Conservation (phyloP, 2,113 vertebrate species). For the Semnornis frantzii region DNA sequence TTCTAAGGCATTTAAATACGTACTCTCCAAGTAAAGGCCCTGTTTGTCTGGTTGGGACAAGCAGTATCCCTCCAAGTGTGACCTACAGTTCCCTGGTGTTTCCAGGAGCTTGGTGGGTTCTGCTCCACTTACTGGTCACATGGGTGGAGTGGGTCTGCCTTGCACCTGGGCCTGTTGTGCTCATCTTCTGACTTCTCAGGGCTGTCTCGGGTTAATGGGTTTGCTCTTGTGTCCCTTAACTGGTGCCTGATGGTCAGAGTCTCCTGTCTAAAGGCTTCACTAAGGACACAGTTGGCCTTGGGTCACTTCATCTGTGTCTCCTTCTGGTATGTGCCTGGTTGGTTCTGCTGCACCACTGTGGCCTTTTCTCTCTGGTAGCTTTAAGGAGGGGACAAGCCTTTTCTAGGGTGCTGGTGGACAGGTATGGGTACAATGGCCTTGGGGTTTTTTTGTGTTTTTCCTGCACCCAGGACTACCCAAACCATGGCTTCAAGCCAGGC, state of each 20-base stretch:
- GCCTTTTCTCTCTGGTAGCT: not conserved
- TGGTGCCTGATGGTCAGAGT: not conserved
- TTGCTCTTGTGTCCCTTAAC: not conserved
- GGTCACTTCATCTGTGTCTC: not conserved
- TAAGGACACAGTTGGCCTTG: not conserved
- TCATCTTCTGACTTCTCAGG: not conserved
- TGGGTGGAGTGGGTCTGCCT: not conserved
- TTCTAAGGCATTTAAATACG: not conserved
- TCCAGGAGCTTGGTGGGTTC: not conserved
- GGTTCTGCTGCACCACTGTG: not conserved
- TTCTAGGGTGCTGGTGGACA: not conserved
- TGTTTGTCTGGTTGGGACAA: not conserved
- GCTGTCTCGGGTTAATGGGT: not conserved
- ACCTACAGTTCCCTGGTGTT: not conserved
- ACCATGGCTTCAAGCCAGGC: slow-evolving; percentile 86
- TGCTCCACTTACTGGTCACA: not conserved
- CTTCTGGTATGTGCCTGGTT: rapidly evolving
- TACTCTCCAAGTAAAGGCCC: not conserved
- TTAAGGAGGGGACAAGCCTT: not conserved
- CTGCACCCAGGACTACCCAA: slow-evolving; percentile 84
- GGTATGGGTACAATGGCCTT: not conserved
- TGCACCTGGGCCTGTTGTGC: not conserved
- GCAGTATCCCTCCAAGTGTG: not conserved
- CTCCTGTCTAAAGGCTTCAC: not conserved
- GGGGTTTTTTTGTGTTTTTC: not conserved